A percentile compares a stretch with the other conserved stretches of the same genome.
Evolutionary conservation across 2,888 invertebrate genomes (phyloP).

Genomic region (Acrobasis repandana): DNA sequence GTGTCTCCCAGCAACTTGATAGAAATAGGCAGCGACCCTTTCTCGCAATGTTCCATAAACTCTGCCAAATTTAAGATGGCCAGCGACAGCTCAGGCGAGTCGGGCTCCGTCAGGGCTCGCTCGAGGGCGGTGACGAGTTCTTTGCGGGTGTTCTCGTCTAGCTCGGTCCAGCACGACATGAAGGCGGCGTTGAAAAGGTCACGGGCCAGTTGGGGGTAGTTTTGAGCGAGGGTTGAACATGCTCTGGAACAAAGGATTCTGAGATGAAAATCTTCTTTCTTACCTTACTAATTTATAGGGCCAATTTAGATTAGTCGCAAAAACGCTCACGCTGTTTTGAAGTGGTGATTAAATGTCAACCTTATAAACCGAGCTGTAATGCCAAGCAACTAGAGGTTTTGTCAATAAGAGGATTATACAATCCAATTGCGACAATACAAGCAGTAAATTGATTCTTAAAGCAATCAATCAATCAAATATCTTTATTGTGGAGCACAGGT

Average conservation of each 20-base stretch:
- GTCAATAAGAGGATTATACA: too few species aligned
- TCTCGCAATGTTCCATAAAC: constrained; percentile 99
- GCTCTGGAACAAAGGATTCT: constrained; percentile 81
- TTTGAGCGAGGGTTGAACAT: constrained; percentile 95
- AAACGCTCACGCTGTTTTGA: too few species aligned
- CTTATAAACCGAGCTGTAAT: too few species aligned
- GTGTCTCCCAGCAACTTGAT: constrained; percentile 93
- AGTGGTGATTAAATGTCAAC: too few species aligned
- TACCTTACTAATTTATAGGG: too few species aligned
- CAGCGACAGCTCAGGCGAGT: constrained; percentile 96
- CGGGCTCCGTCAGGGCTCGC: constrained; percentile 94
- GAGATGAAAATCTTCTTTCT: too few species aligned
- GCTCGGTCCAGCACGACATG: constrained; percentile 99
- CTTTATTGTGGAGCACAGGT: too few species aligned
- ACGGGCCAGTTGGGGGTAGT: constrained; percentile 95
- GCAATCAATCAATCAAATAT: too few species aligned
- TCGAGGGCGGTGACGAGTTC: constrained; percentile 93
- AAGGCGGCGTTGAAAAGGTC: constrained; percentile 99
- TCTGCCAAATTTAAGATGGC: constrained; percentile 98
- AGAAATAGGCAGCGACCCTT: constrained; percentile 95
- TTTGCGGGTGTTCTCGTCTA: constrained; percentile 90
- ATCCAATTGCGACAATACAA: too few species aligned
- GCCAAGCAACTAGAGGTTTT: too few species aligned
- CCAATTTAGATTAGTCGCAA: too few species aligned
- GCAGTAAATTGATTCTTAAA: too few species aligned